Conservation (phyloP, 1,140 invertebrate genomes). For the Lepidurus apus region DNA sequence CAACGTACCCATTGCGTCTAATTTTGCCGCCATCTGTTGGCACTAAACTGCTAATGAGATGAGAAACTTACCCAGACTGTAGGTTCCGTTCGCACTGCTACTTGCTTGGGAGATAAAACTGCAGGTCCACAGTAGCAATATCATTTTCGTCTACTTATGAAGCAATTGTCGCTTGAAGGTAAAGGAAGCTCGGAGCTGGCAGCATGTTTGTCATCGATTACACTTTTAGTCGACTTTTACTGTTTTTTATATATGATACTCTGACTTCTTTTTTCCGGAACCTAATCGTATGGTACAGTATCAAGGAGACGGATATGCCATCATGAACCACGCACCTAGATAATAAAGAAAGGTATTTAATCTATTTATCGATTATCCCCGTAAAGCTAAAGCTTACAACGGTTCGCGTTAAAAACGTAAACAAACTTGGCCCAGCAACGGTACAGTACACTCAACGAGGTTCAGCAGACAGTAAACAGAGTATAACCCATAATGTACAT, state of each 20-base stretch:
- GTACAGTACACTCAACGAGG: no score
- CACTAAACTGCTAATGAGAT: neutral
- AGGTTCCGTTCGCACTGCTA: neutral
- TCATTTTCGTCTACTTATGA: neutral
- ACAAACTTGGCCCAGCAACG: neutral
- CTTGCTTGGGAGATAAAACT: neutral
- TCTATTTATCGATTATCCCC: neutral
- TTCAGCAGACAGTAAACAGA: no score
- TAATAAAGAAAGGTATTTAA: neutral
- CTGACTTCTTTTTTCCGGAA: neutral
- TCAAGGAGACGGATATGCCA: neutral
- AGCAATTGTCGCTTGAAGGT: neutral
- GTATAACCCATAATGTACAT: no score
- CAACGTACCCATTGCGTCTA: neutral
- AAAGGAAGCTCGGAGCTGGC: neutral
- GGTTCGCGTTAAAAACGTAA: neutral
- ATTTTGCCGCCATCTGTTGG: neutral
- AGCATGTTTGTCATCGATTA: neutral
- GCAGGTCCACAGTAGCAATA: neutral
- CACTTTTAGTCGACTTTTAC: neutral
- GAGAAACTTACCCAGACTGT: constrained; percentile 3
- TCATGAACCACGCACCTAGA: neutral
- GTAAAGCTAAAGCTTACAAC: neutral
- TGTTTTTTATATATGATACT: neutral
- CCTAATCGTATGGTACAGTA: neutral